Evolutionary conservation across 2,113 vertebrate species (phyloP), one percentile per base, ranked within the genome.

Genomic region (Labrus mixtus): DNA sequence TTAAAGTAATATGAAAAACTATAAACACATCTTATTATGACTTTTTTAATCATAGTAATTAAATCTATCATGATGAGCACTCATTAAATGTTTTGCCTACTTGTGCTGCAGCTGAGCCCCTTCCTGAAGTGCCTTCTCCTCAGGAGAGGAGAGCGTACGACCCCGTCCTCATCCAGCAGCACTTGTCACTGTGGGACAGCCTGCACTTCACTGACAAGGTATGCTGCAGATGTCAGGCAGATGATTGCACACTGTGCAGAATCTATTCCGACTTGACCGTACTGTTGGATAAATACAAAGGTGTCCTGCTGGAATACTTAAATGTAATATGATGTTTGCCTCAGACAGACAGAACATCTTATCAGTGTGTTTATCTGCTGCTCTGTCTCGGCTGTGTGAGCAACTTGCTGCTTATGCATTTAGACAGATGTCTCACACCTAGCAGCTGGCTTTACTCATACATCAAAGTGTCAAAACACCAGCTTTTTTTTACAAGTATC

Each of bases 101-200:
- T 55, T 2, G 2, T 33, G 8, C 79, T 73, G 39, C 83, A 95
- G 93, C 68, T 39, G 83, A 89, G 66, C 76, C 76, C 41, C 87
- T 93, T 63, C 85, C 89, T 75, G 88, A 87, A 59, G 76, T 85
- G n/a, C 93, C 92, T 2, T 4, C 74, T 71, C 66, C 82, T 46
- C 85, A 61, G n/a, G 55, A 69, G 43, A 92, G 81, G 56, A 79
- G 60, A 70, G 82, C 45, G 3, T 93, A 94, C 43, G 62, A 81
- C 29, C 60, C 91, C 7, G 68, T 87, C 45, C 59, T 74, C 25
- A 68, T 96, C 57, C 88, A 93, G 58, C 92, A 95, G 2, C 94
- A 96, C 74, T 73, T 98, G 82, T 94, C 96, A 0, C 89, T 99
- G 61, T 98, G 97, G 97, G 96, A 98, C 0, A 90, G 92, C 76